Evolutionary conservation across 2,797 vertebrate genomes (phyloP).

Genomic region (Gymnodraco acuticeps): DNA sequence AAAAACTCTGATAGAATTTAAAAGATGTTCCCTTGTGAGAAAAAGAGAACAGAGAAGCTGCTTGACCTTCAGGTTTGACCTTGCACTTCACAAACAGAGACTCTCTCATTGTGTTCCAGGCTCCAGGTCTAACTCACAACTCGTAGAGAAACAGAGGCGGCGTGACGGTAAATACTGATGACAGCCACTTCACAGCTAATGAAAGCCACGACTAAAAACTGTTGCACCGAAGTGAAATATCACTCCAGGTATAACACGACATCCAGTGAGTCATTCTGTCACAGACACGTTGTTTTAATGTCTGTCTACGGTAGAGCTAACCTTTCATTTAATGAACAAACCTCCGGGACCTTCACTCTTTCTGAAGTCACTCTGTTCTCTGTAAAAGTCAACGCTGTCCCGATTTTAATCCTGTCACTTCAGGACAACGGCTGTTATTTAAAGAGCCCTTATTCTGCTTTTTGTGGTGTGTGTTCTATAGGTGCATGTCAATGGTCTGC

Average conservation of each 20-base stretch:
- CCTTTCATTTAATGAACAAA: constrained; percentile 65
- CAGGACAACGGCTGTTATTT: constrained; percentile 36
- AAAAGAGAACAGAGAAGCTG: background rate
- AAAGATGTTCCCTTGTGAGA: constrained; percentile 5
- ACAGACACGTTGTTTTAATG: constrained; percentile 10
- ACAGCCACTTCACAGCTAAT: constrained; percentile 54
- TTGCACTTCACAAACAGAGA: constrained; percentile 11
- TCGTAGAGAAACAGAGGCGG: constrained; percentile 1
- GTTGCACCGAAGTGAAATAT: constrained; percentile 40
- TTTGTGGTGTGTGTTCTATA: too few species aligned
- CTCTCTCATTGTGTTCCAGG: background rate
- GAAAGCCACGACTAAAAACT: constrained; percentile 31
- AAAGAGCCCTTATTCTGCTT: background rate
- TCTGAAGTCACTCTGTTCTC: constrained; percentile 21
- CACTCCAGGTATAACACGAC: constrained; percentile 42
- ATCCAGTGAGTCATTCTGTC: constrained; percentile 27
- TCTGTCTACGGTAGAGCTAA: constrained; percentile 26
- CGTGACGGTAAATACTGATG: constrained; percentile 32
- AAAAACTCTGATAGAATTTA: background rate
- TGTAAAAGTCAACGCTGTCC: constrained; percentile 18
- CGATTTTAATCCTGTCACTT: constrained; percentile 7
- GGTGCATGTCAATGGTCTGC: too few species aligned
- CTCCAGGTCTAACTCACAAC: background rate
- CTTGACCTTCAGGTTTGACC: constrained; percentile 8
- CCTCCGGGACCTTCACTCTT: constrained; percentile 5